Base-by-base conservation (phyloP, 2,113 vertebrate genomes). In the Chamaea fasciata region DNA sequence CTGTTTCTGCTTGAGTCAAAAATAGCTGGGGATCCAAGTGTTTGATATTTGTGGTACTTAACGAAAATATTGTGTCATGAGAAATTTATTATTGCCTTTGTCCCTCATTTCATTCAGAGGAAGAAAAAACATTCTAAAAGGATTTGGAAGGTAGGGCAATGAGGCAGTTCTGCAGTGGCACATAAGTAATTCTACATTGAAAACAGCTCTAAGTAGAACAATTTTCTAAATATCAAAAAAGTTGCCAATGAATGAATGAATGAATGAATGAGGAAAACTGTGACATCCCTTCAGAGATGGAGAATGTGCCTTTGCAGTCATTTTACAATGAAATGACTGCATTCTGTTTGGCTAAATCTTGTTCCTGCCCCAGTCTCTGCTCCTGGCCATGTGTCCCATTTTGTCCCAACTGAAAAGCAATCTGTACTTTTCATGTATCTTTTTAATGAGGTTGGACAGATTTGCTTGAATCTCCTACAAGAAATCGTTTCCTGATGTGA, bases 51-150 rank as follows among this genome's bases (percentile, higher is more conserved):
- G 44, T 89, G 60, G 30, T 74, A 55, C 33, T 89, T 86, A 93
- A 90, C 74, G 94, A 92, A 96, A 95, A 92, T 39, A 68, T 78
- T 83, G 57, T 81, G 80, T 81, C 60, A 78, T 89, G 47, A 95
- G 71, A 83, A 87, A 78, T 73, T 19, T 88, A 39, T 86, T 69
- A 41, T 20, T 90, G 71, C 37, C 18, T 96, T 95, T 85, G 85
- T 85, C 41, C 26, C 31, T 95, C 31, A 42, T 80, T 94, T 91
- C 57, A 83, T 94, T 90, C 70, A 90, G 28, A 76, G 85, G 70
- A 94, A 93, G 53, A 37, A 92, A 94, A 80, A 93, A 28, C 18
- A 53, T 74, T 73, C 62, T 86, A 19, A 46, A 73, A 21, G 37
- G 52, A 37, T 83, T 92, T 89, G 76, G 33, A 88, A 63, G 76